Conservation (phyloP, 1,140 invertebrate species). For the Eriosoma lanigerum region DNA sequence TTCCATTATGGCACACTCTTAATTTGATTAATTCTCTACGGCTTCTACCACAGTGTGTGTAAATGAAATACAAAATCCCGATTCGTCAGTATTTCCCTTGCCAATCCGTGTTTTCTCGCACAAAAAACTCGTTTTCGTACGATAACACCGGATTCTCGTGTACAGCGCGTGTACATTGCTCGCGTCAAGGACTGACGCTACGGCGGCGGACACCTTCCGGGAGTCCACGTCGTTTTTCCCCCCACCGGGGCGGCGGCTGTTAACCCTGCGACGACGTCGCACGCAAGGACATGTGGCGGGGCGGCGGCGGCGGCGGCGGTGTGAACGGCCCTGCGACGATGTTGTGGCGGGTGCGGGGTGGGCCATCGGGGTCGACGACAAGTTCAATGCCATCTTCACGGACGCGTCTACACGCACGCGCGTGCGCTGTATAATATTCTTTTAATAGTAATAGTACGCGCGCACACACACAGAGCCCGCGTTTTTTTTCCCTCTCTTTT, state of each 20-base stretch:
- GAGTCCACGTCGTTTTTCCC: not conserved
- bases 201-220: slow-evolving; percentile 16
- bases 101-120: slow-evolving; percentile 18
- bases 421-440: not conserved
- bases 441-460: slow-evolving; percentile 3
- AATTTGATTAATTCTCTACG: too few relatives aligned
- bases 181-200: slow-evolving; percentile 24
- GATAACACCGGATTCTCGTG: slow-evolving; percentile 21
- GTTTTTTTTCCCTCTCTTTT: slow-evolving; percentile 37
- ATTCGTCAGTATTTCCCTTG: too few relatives aligned
- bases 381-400: slow-evolving; percentile 51
- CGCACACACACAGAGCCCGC: not conserved
- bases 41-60: too few relatives aligned
- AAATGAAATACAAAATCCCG: too few relatives aligned
- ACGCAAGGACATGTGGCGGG: slow-evolving; percentile 41
- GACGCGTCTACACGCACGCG: slow-evolving; percentile 27
- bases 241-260: slow-evolving; percentile 33
- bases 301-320: slow-evolving; percentile 31
- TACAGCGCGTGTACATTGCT: not conserved
- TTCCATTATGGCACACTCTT: too few relatives aligned
- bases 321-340: slow-evolving; percentile 43
- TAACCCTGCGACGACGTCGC: slow-evolving; percentile 39
- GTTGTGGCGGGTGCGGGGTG: not conserved
- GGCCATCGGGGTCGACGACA: slow-evolving; percentile 49
- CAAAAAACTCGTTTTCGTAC: slow-evolving; percentile 14